Base-by-base conservation (phyloP, 2,113 vertebrate species). In the Xenopus laevis region DNA sequence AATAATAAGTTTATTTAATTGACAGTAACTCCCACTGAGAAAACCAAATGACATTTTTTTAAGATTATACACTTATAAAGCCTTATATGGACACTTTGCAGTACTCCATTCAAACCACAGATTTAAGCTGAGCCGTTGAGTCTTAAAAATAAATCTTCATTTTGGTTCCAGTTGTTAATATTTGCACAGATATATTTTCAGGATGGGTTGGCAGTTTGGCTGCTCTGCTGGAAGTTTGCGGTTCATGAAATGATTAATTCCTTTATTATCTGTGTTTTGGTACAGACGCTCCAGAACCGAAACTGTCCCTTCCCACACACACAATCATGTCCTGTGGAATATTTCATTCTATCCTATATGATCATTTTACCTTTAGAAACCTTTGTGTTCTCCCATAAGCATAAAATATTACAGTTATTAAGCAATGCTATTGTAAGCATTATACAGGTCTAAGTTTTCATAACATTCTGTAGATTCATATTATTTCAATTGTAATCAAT, bases 41-140 rank as follows among this genome's bases (percentile, higher is more conserved):
- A 67, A 72, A 59, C 44, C 72, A 76, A 68, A 53, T 60, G 55
- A 50, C 55, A 60, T 58, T 69, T 76, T 62, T 60, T 65, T 45
- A 13, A n/a, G 33, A 77, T 57, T 57, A 47, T 70, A 63, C 46
- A 45, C 20, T 65, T 55, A 40, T 27, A 44, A 63, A 57, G 47
- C 74, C 74, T 70, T 70, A 70, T 77, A 59, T 64, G 74, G 74
- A 16, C 47, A 77, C 44, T 47, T 70, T 61, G n/a, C n/a, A 45
- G 16, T 10, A 55, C 46, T 76, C 44, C 0, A 20, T 40, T 60
- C 27, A 61, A 52, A 75, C 17, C 58, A 63, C 65, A 69, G 59
- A 76, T 63, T 76, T 70, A 12, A 70, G 74, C 74, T 70, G 66
- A 77, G 66, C 50, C 59, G 70, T 46, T 61, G 68, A 64, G 58